These are phyloP conservation scores for Scaptomyza hsui DNA, from an alignment of 1,140 invertebrate species.

Conservation along the genomic window DNA sequence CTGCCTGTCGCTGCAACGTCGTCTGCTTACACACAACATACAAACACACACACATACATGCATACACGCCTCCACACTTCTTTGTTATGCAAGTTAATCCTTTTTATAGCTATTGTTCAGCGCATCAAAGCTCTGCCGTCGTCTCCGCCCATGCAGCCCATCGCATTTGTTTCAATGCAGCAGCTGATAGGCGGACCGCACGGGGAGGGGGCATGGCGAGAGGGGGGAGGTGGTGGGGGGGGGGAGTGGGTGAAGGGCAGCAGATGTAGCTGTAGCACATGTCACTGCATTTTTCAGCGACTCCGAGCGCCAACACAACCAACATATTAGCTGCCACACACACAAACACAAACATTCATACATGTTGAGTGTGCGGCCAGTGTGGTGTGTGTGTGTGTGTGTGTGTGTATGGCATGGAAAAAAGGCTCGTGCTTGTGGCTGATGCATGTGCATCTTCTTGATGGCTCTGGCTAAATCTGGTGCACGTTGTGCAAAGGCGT, in stretches of 20 bases:
- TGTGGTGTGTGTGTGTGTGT: constrained; percentile 2
- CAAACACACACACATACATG: constrained; percentile 5
- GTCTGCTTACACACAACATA: constrained; percentile 20
- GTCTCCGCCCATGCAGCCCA: constrained; percentile 41
- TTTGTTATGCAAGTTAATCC: constrained; percentile 82
- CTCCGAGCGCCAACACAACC: constrained; percentile 68
- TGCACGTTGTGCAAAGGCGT: constrained; percentile 61
- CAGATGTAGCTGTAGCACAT: constrained; percentile 68
- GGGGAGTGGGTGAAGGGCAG: background rate
- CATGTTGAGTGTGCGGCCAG: constrained; percentile 6
- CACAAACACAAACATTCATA: constrained; percentile 13
- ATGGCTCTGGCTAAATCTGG: constrained; percentile 72
- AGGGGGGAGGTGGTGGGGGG: background rate
- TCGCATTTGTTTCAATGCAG: constrained; percentile 64
- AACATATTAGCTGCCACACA: constrained; percentile 80
- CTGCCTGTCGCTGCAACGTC: constrained; percentile 31
- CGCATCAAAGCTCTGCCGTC: constrained; percentile 68
- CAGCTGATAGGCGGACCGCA: background rate
- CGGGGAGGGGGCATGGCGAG: background rate
- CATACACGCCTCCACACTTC: constrained; percentile 13
- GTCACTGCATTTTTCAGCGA: constrained; percentile 80
- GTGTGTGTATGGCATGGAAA: constrained; percentile 24
- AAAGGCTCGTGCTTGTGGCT: constrained; percentile 33
- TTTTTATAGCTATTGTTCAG: constrained; percentile 80
- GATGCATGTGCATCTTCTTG: constrained; percentile 77